Conservation (phyloP, 2,113 vertebrate species). For the Hydrochoerus hydrochaeris region DNA sequence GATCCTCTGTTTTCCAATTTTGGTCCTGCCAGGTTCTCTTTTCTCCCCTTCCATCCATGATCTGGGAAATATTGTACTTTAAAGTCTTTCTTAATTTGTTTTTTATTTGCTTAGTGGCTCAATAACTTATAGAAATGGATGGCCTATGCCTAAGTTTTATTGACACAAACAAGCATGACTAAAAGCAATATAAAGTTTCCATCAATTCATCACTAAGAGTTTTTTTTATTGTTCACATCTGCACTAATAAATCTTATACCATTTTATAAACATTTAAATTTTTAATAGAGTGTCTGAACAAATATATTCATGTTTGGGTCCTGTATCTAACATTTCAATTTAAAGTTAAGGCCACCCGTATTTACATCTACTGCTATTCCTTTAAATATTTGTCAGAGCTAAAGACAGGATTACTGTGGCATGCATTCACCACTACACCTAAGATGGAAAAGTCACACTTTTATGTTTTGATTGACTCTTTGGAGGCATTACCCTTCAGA, state of each 20-base stretch:
- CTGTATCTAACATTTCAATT: conserved; percentile 82
- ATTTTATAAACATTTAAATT: conserved; percentile 64
- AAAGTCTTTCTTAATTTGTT: neutral
- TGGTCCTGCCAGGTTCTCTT: neutral
- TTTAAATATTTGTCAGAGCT: conserved; percentile 84
- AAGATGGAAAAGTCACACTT: conserved; percentile 77
- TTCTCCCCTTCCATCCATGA: neutral
- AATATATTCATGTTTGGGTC: conserved; percentile 39
- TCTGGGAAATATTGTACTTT: neutral
- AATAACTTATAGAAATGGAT: neutral
- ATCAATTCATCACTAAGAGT: conserved; percentile 58
- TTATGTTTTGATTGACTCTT: conserved; percentile 78
- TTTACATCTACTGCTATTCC: conserved; percentile 75
- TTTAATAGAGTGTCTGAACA: conserved; percentile 62
- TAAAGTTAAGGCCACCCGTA: conserved; percentile 70
- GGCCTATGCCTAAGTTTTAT: conserved; percentile 6
- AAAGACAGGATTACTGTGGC: conserved; percentile 64
- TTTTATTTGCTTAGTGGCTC: conserved; percentile 46
- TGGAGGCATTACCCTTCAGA: conserved; percentile 64
- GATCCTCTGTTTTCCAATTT: neutral
- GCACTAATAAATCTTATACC: conserved; percentile 68
- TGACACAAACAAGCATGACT: conserved; percentile 55
- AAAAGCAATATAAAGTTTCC: conserved; percentile 26
- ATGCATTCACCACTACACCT: conserved; percentile 51
- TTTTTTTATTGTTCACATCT: conserved; percentile 20